Base-by-base conservation (phyloP, 2,888 invertebrate genomes). In the Leptopilina syphax region DNA sequence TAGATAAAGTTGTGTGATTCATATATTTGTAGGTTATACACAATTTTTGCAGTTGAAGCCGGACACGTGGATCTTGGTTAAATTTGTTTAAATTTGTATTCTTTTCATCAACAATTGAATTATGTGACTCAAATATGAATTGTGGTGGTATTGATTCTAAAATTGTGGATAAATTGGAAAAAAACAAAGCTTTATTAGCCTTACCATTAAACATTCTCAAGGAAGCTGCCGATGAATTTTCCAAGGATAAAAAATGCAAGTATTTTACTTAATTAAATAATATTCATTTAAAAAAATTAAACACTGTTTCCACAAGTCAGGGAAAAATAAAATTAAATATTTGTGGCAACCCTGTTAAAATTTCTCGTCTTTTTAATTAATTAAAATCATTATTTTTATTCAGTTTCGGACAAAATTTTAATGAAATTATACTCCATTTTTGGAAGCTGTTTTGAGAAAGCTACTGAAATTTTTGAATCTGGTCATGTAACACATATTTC, bases 391-490 rank as follows among this genome's bases (percentile, higher is more conserved):
- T 18, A 34, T 54, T 57, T 10, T 27, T 70, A 47, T 13, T 27
- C 85, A 95, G 95, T 95, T 92, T 91, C 93, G 88, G 94, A 94
- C 85, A 93, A 93, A 73, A 93, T 93, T 57, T 88, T 95, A 34
- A 86, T 94, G 34, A 92, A 92, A 65, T 89, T 96, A 3, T 92
- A 94, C 87, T 93, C 94, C 1, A 87, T 95, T 13, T 95, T 95
- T 85, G 95, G 95, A 0, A 89, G 89, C 44, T 92, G 94, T 9
- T 91, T 96, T 34, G 93, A 94, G 86, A 93, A 94, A 85, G 94
- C 95, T 0, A 89, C 95, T 3, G 94, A 95, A 83, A 92, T 96
- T 8, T 91, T 95, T 70, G 96, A 96, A 82, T 94, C 93, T 76
- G 92, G 93, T 82, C 91, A 92, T 68, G 92, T 94, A 2, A 92